Base-by-base conservation (phyloP, 2,888 invertebrate genomes). In the Polydrusus cervinus region DNA sequence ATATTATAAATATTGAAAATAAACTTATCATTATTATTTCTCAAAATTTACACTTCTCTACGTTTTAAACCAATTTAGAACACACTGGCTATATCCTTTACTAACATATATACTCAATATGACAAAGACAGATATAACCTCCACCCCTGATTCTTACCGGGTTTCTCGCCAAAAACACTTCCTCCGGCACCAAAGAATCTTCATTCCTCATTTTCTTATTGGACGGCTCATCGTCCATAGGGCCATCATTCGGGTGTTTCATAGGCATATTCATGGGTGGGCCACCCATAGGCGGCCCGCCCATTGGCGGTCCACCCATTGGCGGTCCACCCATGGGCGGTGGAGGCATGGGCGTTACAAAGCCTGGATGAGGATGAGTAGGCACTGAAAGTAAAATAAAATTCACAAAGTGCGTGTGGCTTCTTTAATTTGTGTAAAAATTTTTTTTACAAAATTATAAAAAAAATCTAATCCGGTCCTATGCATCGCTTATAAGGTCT, bases 171-270 rank as follows among this genome's bases (percentile, higher is more conserved):
- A 94, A 87, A 88, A 95, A 97, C 66, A 94, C 92, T 70, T 91
- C 90, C 88, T 99, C 99, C 0, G 98, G 95, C 79, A 98, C 93
- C 9, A 99, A 90, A 60, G 95, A 93, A 84, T 98, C 98, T 87
- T 99, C 99, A 0, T 96, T 96, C 78, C 97, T 92, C 76, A 94
- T 88, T 85, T 96, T 95, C 88, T 99, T 99, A 74, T 92, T 89
- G 0, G 94, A 92, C 0, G 97, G 97, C 82, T 95, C 97, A 74
- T 97, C 97, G 18, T 94, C 95, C 30, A 89, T 86, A 2, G 87
- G 87, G 0, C 84, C 83, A 61, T 89, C 89, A 76, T 85, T 82
- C 0, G 88, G 86, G 82, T 90, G 90, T 79, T 90, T 90, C 82
- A 90, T 85, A 0, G 83, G 82, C 79, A 86, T 84, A 20, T 85